Evolutionary conservation across 2,113 vertebrate genomes (phyloP), one percentile per base, ranked within the genome.

Genomic region (Mugil cephalus): DNA sequence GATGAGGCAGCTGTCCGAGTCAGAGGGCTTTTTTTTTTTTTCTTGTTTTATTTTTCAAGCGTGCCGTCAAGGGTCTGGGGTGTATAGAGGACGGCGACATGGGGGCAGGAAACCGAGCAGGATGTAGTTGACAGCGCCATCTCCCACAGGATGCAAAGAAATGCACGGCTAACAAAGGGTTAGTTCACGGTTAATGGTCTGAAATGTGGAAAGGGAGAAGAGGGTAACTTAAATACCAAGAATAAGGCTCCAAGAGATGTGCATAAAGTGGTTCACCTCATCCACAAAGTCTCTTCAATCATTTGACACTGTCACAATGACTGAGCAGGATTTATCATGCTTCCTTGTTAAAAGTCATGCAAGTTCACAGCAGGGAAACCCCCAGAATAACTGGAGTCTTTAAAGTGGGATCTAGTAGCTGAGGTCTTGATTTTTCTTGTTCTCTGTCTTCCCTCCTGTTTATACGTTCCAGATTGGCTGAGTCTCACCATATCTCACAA

Each of bases 121-220:
- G 91, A 90, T 78, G n/a, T 35, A 69, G 79, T 50, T 85, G 87
- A 89, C 75, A 84, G 65, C 35, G 40, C 45, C 79, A 54, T 82
- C 80, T 73, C 82, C 77, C 58, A 87, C 86, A 91, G 91, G 91
- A 92, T 88, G 88, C 78, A 61, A 83, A 66, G 38, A 81, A 73
- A 80, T 47, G 45, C 45, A 77, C 79, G 43, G 70, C 46, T 60
- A 71, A 86, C 77, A 69, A 62, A 82, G 50, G 51, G 34, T 58
- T 39, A 4, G 35, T 52, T 58, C 34, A 39, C 60, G 64, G 62
- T 68, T 69, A 65, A 81, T 12, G 3, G 45, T 54, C 21, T 63
- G 15, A 64, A 64, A 51, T 18, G 40, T 73, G 53, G 62, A 65
- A 39, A 46, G 64, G 38, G 24, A 86, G 19, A 61, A 4, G 42